phyloP scores from a whole-genome alignment of 2,888 invertebrate species.

The Cosmia pyralina region DNA sequence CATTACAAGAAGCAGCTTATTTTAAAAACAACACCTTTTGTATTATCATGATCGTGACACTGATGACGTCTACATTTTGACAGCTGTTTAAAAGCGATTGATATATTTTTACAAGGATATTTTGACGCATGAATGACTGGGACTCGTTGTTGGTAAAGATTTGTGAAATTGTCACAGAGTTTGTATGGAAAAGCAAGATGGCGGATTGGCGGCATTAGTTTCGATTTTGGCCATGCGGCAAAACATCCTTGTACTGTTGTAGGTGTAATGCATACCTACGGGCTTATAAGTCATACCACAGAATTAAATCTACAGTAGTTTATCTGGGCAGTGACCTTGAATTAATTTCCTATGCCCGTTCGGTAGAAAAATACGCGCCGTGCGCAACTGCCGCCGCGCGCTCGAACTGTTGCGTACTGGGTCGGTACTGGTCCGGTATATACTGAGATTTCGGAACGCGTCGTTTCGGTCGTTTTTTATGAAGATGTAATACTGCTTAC shows the following conservation, averaged over 20 bases:
- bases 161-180: background rate
- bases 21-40: slow-evolving; percentile 22
- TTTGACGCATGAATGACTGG: background rate
- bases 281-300: background rate
- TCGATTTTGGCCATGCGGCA: background rate
- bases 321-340: too few relatives aligned
- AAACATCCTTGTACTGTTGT: background rate
- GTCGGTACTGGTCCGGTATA: too few relatives aligned
- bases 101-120: background rate
- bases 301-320: too few relatives aligned
- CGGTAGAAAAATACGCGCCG: too few relatives aligned
- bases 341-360: too few relatives aligned
- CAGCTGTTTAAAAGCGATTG: slow-evolving; percentile 24
- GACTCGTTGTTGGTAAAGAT: background rate
- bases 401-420: too few relatives aligned
- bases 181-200: background rate
- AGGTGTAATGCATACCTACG: background rate
- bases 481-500: too few relatives aligned
- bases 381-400: too few relatives aligned
- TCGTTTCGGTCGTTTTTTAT: too few relatives aligned
- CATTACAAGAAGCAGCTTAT: background rate
- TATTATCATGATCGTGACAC: background rate
- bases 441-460: too few relatives aligned
- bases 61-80: slow-evolving; percentile 17
- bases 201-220: background rate